Base-by-base conservation (phyloP, 2,888 invertebrate species). In the Cenopis cana region DNA sequence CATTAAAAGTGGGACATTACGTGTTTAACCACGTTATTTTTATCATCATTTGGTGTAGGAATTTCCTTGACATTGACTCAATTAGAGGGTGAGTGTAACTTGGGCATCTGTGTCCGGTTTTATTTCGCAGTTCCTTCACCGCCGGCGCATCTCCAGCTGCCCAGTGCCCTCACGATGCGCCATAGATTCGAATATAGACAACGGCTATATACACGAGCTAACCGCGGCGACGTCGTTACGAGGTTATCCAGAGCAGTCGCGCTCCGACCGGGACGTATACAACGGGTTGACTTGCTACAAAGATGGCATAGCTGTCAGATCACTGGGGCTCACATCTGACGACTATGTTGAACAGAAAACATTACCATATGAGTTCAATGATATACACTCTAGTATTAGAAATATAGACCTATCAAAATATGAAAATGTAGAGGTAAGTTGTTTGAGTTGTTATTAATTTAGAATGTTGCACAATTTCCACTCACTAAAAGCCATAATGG, bases 101-200 rank as follows among this genome's bases (percentile, higher is more conserved):
- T 9, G n/a, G 12, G 11, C 50, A 20, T 59, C n/a, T 11, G 12
- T 14, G 49, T 57, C 36, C 36, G 46, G 2, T 49, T 6, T 17
- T 69, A 68, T 73, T 74, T 89, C 86, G 65, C 83, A 93, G 93
- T 89, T 89, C 68, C 77, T 91, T 36, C 86, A 82, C 74, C 85
- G 81, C 65, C 87, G 93, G 64, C 91, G 88, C 71, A 90, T 93
- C 81, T 93, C 89, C 17, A 93, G 90, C 76, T 92, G 87, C 81
- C 89, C 89, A 74, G 77, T 82, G 57, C 85, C 86, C 50, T 80
- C 89, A 33, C 87, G 84, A 82, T 85, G 79, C 72, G 76, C 81
- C 1, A 72, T 80, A 11, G 89, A 91, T 60, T 79, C 74, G 72
- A 86, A 79, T 73, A 85, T 86, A 49, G 88, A 90, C 62, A 82